Evolutionary conservation across 2,888 invertebrate species (phyloP), one percentile per base, ranked within the genome.

Genomic region (Drosophila kambysellisi): DNA sequence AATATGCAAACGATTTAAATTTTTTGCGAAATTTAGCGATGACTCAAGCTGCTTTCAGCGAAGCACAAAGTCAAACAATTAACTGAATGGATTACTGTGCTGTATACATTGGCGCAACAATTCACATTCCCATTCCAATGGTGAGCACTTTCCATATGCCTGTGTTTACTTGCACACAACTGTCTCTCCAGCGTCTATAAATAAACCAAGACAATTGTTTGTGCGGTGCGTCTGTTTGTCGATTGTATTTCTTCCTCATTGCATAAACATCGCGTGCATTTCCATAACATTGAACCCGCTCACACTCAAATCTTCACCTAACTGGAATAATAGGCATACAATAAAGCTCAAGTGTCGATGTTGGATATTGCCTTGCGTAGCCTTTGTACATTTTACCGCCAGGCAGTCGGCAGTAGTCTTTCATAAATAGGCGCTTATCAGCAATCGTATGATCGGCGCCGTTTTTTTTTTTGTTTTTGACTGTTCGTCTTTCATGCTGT

Each of bases 251-350:
- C 72, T 56, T 70, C 46, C 77, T 56, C 46, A 82, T 78, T 79
- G 78, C 64, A 74, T 74, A 81, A 69, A 68, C 66, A 74, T 58
- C 25, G 37, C 61, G 57, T 62, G 52, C 43, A 79, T 80, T 80
- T 64, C 80, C 80, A 80, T 82, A 80, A 69, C 64, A 78, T 72
- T 79, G 79, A 82, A 69, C 71, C 56, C 53, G 1, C 25, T 64
- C 58, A 68, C 64, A 67, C 37, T 33, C 52, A 29, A 29, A 39
- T 54, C 53, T 8, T 25, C 39, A 41, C 7, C n/a, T 15, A 15
- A 29, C n/a, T 69, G n/a, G 56, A 46, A 51, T 54, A 39, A 17
- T 30, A 52, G 41, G 53, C 46, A 65, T 17, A 71, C 54, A 66
- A 81, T 65, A 48, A 76, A 72, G 61, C 57, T 72, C 62, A 63